Evolutionary conservation across 2,888 invertebrate species (phyloP).

Genomic region (Drosophila leonis): DNA sequence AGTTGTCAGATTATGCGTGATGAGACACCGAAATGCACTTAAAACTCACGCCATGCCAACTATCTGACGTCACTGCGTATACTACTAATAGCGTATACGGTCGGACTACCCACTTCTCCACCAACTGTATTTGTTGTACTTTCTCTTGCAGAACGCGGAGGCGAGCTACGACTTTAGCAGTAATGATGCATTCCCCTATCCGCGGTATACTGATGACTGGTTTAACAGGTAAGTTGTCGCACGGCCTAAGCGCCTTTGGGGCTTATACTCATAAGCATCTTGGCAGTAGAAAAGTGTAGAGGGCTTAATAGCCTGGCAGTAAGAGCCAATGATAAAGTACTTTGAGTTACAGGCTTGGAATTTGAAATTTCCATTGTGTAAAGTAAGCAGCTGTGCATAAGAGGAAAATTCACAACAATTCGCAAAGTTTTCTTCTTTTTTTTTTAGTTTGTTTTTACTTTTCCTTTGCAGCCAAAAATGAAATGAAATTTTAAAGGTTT

Average conservation of each 20-base stretch:
- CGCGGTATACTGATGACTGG: conserved; percentile 99
- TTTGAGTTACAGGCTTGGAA: not conserved
- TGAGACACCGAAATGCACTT: conserved; percentile 52
- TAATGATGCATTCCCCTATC: conserved; percentile 99
- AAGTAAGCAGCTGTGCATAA: not conserved
- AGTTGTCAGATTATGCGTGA: conserved; percentile 3
- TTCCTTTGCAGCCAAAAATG: not conserved
- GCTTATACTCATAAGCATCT: conserved; percentile 20
- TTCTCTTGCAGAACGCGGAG: conserved; percentile 92
- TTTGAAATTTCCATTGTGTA: conserved; percentile 13
- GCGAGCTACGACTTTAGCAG: conserved; percentile 99
- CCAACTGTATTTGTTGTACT: not conserved
- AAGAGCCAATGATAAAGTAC: not conserved
- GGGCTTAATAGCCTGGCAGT: not conserved
- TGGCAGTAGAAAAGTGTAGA: not conserved
- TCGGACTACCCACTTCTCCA: not conserved
- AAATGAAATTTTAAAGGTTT: conserved; percentile 3
- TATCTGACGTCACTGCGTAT: conserved; percentile 5
- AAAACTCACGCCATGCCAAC: conserved; percentile 15
- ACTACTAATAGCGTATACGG: not conserved
- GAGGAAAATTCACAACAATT: not conserved
- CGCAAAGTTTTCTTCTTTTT: not conserved
- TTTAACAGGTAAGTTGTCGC: conserved; percentile 95
- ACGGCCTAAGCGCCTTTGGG: conserved; percentile 19
- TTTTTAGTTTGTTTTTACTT: not conserved